These are phyloP conservation scores for Hepsetus odoe DNA, from an alignment of 2,113 vertebrate genomes.

Conservation along the genomic window DNA sequence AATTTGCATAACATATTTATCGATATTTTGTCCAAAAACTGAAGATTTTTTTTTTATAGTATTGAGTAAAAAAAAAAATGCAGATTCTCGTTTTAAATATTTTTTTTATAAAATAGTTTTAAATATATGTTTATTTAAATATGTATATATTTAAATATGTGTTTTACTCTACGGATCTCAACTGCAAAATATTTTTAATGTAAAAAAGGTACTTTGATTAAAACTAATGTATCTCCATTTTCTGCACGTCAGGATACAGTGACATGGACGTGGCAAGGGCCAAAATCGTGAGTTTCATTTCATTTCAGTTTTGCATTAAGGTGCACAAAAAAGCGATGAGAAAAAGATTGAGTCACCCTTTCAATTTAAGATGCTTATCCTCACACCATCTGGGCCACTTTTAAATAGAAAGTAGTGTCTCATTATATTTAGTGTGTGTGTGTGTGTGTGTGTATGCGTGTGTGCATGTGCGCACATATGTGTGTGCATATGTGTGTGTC, in stretches of 20 bases:
- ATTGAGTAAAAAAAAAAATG: no score
- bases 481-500: no score
- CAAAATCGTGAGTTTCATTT: constrained; percentile 80
- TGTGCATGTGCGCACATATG: no score
- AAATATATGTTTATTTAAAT: no score
- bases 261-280: constrained; percentile 98
- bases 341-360: neutral
- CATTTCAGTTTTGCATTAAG: neutral
- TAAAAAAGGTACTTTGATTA: neutral
- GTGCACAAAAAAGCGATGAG: neutral
- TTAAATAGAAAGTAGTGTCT: neutral
- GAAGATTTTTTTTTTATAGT: no score
- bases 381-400: neutral
- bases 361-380: neutral
- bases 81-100: no score
- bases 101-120: no score
- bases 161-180: neutral
- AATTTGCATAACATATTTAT: no score
- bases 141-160: no score
- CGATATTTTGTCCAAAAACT: no score
- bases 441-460: no score
- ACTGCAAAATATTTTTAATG: neutral
- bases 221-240: neutral
- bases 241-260: constrained; percentile 84
- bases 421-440: no score